These are phyloP conservation scores for Pungitius pungitius DNA, from an alignment of 2,113 vertebrate genomes.

Conservation along the genomic window DNA sequence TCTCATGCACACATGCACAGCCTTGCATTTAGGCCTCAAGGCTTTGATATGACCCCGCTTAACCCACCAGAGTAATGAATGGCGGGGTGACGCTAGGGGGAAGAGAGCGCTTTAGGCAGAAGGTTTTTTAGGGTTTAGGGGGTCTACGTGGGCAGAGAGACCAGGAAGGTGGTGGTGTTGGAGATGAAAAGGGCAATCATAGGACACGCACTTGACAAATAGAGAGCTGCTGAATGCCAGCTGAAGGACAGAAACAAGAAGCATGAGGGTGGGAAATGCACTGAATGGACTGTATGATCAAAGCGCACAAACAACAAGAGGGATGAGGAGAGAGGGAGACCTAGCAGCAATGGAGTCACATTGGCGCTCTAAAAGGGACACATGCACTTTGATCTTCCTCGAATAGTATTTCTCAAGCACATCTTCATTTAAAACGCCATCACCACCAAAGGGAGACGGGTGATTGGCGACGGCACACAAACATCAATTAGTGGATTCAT, in stretches of 20 bases:
- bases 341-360: constrained; percentile 40
- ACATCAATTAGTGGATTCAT: constrained; percentile 36
- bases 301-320: constrained; percentile 51
- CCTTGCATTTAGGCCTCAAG: constrained; percentile 50
- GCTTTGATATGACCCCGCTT: constrained; percentile 80
- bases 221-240: constrained; percentile 1
- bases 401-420: constrained; percentile 41
- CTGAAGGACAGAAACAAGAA: constrained; percentile 27
- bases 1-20: constrained; percentile 25
- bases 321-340: constrained; percentile 36
- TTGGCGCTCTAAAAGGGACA: constrained; percentile 49
- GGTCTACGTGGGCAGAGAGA: constrained; percentile 45
- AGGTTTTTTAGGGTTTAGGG: constrained; percentile 24
- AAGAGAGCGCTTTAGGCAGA: constrained; percentile 34
- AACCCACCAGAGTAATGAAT: constrained; percentile 67
- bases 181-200: constrained; percentile 37
- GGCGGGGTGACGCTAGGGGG: constrained; percentile 34
- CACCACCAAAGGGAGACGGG: constrained; percentile 32
- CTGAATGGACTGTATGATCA: constrained; percentile 50
- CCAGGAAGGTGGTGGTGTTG: constrained; percentile 9
- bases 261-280: constrained; percentile 26
- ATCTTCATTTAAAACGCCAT: constrained; percentile 24
- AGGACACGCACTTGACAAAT: constrained; percentile 37
- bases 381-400: constrained; percentile 54
- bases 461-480: constrained; percentile 24